Conservation (phyloP, 2,113 vertebrate genomes). For the Ariopsis seemanni region DNA sequence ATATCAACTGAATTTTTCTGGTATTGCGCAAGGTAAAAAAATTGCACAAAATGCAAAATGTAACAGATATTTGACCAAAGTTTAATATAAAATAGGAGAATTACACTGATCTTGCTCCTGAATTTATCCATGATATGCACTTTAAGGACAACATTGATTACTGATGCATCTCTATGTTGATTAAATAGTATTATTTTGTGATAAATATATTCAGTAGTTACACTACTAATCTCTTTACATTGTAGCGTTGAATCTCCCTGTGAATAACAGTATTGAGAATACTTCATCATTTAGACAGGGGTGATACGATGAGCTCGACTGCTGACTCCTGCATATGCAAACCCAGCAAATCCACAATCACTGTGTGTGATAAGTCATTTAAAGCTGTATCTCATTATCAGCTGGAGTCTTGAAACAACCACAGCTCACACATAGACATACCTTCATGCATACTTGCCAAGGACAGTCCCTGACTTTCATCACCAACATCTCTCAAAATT, state of each 20-base stretch:
- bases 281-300: conserved; percentile 49
- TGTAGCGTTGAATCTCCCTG: conserved; percentile 4
- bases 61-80: no score
- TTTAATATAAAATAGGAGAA: no score
- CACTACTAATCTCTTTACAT: background rate
- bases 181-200: background rate
- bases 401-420: conserved; percentile 9
- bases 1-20: no score
- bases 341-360: conserved; percentile 64
- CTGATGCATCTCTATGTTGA: background rate
- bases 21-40: no score
- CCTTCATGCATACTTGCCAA: conserved; percentile 20
- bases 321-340: conserved; percentile 46
- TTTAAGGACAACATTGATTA: background rate
- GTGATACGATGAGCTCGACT: conserved; percentile 57
- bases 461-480: background rate
- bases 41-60: no score
- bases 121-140: no score
- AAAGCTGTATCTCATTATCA: conserved; percentile 66
- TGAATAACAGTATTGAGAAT: conserved; percentile 21
- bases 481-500: background rate
- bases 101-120: no score
- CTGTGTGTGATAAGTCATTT: conserved; percentile 65
- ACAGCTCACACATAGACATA: conserved; percentile 30
- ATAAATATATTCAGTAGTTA: conserved; percentile 15